Evolutionary conservation across 2,888 invertebrate genomes (phyloP).

Genomic region (Poecilus cupreus): DNA sequence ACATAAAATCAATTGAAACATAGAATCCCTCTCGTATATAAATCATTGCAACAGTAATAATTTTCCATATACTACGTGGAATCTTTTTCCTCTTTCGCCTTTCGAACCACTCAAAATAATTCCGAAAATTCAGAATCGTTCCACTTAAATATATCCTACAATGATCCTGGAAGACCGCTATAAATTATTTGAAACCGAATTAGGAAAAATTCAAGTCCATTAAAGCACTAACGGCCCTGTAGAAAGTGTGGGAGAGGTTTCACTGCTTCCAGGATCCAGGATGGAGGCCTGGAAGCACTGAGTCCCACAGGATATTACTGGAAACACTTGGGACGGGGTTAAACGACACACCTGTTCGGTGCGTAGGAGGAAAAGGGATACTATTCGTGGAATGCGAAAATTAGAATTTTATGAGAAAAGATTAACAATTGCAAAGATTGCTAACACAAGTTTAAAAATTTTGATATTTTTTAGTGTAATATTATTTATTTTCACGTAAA

Average conservation of each 20-base stretch:
- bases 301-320: conserved; percentile 34
- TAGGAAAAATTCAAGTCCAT: conserved; percentile 39
- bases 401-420: too few relatives aligned
- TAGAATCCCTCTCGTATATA: too few relatives aligned
- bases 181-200: conserved; percentile 36
- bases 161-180: conserved; percentile 23
- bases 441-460: too few relatives aligned
- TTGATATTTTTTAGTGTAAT: too few relatives aligned
- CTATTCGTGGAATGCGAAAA: not conserved
- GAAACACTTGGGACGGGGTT: conserved; percentile 23
- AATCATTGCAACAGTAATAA: too few relatives aligned
- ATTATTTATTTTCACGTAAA: too few relatives aligned
- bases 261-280: conserved; percentile 13
- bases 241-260: not conserved
- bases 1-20: not conserved
- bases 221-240: not conserved
- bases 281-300: not conserved
- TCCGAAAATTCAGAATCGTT: too few relatives aligned
- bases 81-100: not conserved
- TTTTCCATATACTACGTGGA: not conserved
- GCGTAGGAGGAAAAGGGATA: not conserved
- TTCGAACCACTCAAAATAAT: not conserved
- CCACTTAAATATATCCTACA: conserved; percentile 12
- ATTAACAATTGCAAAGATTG: too few relatives aligned
- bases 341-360: conserved; percentile 22